Evolutionary conservation across 2,113 vertebrate species (phyloP), one percentile per base, ranked within the genome.

Genomic region (Lampris megalopsis): DNA sequence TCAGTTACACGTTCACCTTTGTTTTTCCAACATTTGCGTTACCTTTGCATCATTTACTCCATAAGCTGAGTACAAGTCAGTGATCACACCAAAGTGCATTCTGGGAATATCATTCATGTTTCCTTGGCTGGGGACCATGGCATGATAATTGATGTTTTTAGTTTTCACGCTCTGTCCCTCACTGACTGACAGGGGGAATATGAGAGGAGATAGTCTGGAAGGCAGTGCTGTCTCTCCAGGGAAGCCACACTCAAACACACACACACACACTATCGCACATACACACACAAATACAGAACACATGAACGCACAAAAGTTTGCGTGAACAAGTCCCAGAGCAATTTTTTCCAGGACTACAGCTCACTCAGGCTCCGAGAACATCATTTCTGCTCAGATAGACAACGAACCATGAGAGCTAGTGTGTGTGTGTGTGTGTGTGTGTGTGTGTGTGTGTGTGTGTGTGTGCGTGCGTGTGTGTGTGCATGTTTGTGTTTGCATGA

Each of bases 191-290:
- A 68, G 77, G 40, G 60, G 43, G 56, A 67, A 72, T 67, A 79
- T 79, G 73, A 77, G 68, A 59, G 38, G 47, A 86, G 68, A 74
- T 67, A 42, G 68, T 43, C 56, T 69, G 73, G 69, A 68, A 80
- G 71, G 62, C 10, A 47, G 58, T 6, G 5, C 61, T 58, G 63
- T 48, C 72, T 64, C 75, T 73, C 64, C 47, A 11, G 77, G 53
- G 66, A 72, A 65, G 10, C 3, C 2, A 9, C 50, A 75, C 36
- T 13, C 37, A 64, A 50, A 67, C 61, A 49, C 47, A 47, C 54
- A 65, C 3, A 63, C 61, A 47, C 61, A 47, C 61, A 47, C 61
- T 35, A 13, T 47, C n/a, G 48, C 42, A 63, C 13, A 47, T n/a
- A 52, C n/a, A 63, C 42, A 63, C 61, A 62, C 41, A 10, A 4